phyloP scores from a whole-genome alignment of 2,797 vertebrate species.

The Mus spretus region DNA sequence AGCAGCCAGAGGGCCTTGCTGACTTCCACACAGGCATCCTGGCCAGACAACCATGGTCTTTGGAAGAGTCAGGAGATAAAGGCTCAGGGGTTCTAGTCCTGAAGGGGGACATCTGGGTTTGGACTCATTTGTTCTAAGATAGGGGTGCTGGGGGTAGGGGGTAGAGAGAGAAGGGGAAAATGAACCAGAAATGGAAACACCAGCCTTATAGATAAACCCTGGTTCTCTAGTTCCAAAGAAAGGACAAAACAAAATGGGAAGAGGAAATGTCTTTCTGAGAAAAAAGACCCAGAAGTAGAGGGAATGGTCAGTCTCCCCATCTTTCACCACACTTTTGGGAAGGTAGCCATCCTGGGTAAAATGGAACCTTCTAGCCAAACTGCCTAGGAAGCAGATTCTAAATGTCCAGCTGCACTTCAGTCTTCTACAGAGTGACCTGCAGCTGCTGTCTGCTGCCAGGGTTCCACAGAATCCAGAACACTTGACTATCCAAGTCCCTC shows the following conservation, averaged over 20 bases:
- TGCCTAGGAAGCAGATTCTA: not conserved
- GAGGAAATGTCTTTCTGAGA: too few species aligned
- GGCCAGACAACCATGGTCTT: slow-evolving; percentile 83
- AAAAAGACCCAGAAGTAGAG: not conserved
- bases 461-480: too few species aligned
- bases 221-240: not conserved
- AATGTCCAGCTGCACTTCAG: not conserved
- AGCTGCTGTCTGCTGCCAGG: not conserved
- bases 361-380: not conserved
- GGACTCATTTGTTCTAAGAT: slow-evolving; percentile 20
- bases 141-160: not conserved
- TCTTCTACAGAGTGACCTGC: not conserved
- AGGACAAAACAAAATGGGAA: not conserved
- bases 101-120: slow-evolving; percentile 33
- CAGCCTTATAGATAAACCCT: not conserved
- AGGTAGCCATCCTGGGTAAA: not conserved
- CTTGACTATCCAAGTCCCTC: too few species aligned
- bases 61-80: slow-evolving; percentile 67
- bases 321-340: not conserved
- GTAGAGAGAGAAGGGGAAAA: not conserved
- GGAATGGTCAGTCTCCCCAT: not conserved
- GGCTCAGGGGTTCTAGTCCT: slow-evolving; percentile 73
- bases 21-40: slow-evolving; percentile 86
- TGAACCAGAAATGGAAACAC: not conserved
- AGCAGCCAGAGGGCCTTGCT: slow-evolving; percentile 74